A percentile compares a stretch with the other conserved stretches of the same genome.
phyloP scores from a whole-genome alignment of 2,888 invertebrate genomes.

The Luperina testacea region DNA sequence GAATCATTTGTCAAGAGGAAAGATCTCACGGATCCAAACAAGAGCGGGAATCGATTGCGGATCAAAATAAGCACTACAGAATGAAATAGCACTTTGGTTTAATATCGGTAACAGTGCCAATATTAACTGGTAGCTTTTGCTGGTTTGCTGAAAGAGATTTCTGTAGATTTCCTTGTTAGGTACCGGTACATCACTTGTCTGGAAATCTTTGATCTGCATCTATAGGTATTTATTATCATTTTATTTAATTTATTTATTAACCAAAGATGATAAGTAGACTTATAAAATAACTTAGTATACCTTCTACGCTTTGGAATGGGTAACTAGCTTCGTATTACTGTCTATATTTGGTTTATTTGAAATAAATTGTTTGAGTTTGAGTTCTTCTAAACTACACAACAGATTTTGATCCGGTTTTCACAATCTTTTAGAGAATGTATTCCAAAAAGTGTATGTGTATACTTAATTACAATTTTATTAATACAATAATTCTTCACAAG shows the following conservation, averaged over 20 bases:
- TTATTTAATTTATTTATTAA: too few relatives aligned
- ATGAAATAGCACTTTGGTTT: conserved; percentile 4
- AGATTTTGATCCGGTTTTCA: background rate
- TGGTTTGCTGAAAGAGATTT: background rate
- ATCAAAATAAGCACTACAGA: conserved; percentile 28
- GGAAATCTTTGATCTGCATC: background rate
- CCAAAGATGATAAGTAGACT: too few relatives aligned
- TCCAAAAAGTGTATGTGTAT: too few relatives aligned
- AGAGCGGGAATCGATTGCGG: conserved; percentile 2
- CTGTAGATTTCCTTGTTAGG: background rate
- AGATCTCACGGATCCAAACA: background rate
- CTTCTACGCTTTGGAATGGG: background rate
- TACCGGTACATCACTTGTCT: background rate
- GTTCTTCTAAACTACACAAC: background rate
- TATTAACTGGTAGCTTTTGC: background rate
- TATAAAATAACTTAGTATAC: too few relatives aligned
- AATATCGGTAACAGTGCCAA: conserved; percentile 4
- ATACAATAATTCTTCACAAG: too few relatives aligned
- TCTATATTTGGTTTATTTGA: background rate
- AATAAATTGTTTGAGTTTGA: background rate
- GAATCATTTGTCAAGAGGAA: conserved; percentile 1
- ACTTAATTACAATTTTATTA: background rate
- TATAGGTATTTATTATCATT: too few relatives aligned
- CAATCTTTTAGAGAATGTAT: background rate
- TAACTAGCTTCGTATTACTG: background rate